phyloP scores from a whole-genome alignment of 1,140 invertebrate genomes.

The Samia ricini region DNA sequence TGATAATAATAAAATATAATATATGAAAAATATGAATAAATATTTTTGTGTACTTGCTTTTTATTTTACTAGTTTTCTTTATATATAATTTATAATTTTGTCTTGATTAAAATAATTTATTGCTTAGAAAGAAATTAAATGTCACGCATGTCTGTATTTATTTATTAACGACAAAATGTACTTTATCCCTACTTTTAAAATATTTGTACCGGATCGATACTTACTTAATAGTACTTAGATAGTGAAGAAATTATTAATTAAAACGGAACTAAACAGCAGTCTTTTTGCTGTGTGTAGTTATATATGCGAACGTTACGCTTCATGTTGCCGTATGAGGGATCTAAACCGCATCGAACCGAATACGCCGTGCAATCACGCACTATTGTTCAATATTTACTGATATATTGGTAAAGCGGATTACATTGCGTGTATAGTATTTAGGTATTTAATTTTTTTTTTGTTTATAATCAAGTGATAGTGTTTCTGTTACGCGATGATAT shows the following conservation, averaged over 20 bases:
- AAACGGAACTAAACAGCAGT: constrained; percentile 28
- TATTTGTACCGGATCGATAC: not conserved
- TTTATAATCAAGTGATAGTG: not conserved
- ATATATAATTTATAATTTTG: no score
- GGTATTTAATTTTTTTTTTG: not conserved
- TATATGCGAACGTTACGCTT: constrained; percentile 26
- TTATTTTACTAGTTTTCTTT: no score
- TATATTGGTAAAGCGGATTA: not conserved
- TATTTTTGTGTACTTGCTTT: no score
- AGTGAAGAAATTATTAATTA: constrained; percentile 4
- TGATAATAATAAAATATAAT: no score
- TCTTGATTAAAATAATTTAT: no score
- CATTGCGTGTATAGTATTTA: not conserved
- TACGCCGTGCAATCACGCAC: constrained; percentile 44
- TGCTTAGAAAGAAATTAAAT: no score
- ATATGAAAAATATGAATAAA: no score
- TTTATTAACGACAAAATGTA: no score
- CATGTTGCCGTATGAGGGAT: constrained; percentile 39
- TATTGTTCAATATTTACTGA: constrained; percentile 37
- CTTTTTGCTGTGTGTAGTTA: constrained; percentile 27
- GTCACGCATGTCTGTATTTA: no score
- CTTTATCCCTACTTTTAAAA: not conserved
- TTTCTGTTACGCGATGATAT: no score
- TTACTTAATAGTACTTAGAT: no score
- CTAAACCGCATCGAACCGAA: constrained; percentile 36